Evolutionary conservation across 2,797 vertebrate genomes (phyloP).

Genomic region (Megalops cyprinoides): DNA sequence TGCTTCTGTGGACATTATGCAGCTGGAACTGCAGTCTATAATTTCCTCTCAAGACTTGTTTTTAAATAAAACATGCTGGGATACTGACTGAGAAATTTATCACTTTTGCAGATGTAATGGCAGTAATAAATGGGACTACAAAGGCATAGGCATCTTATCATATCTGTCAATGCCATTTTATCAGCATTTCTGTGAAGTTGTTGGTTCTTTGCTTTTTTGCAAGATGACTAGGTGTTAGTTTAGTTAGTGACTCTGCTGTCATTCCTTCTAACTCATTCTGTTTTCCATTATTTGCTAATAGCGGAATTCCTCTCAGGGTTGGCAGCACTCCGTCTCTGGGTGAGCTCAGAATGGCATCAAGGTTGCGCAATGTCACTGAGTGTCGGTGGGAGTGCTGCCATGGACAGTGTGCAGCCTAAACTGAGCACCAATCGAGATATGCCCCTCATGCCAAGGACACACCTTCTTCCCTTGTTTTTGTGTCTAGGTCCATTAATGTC

Average conservation of each 20-base stretch:
- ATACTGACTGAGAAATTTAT: neutral
- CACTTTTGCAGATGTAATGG: neutral
- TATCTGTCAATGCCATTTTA: neutral
- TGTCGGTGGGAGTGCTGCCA: neutral
- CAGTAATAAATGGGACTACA: neutral
- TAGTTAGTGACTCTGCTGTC: neutral
- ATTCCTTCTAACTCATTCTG: neutral
- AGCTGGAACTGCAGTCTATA: neutral
- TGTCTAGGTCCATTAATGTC: neutral
- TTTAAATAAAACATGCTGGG: neutral
- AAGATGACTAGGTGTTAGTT: neutral
- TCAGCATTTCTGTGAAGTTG: neutral
- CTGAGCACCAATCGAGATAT: too few species aligned
- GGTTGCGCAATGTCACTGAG: neutral
- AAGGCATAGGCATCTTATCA: neutral
- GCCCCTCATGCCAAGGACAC: neutral
- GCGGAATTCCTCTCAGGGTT: neutral
- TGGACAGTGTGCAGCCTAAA: neutral
- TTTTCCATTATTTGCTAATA: neutral
- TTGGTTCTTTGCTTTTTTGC: neutral
- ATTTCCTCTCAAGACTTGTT: neutral
- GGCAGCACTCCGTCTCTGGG: neutral
- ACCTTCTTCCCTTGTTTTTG: neutral
- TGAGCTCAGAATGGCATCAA: neutral
- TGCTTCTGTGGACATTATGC: neutral